phyloP scores from a whole-genome alignment of 2,113 vertebrate species.

The Forbesichthys papilliferus region DNA sequence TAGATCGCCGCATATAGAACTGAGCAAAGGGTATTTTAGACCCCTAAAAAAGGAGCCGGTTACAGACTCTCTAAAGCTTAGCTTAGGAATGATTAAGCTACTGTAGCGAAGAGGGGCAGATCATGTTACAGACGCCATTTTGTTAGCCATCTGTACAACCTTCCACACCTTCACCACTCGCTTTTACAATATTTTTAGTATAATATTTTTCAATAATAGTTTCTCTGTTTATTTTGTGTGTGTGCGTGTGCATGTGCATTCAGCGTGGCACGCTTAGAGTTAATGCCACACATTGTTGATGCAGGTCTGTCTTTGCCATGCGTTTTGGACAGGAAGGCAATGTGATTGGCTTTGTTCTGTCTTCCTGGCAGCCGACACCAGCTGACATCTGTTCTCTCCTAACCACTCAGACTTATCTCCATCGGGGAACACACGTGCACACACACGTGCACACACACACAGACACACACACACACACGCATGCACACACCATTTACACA shows the following conservation, averaged over 20 bases:
- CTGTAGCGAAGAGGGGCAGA: constrained; percentile 64
- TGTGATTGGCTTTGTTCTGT: constrained; percentile 90
- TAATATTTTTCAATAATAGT: too few species aligned
- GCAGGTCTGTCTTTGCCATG: constrained; percentile 83
- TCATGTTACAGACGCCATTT: constrained; percentile 75
- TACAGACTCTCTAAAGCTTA: constrained; percentile 36
- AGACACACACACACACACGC: constrained; percentile 27
- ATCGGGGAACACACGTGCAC: constrained; percentile 80
- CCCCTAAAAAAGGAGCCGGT: constrained; percentile 5
- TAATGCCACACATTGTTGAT: constrained; percentile 78
- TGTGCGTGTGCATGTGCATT: constrained; percentile 1
- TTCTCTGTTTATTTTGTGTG: constrained; percentile 13
- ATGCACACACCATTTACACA: constrained; percentile 48
- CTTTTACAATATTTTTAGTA: too few species aligned
- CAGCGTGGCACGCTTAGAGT: constrained; percentile 71
- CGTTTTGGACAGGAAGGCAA: constrained; percentile 87
- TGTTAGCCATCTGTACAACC: constrained; percentile 63
- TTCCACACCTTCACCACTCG: constrained; percentile 64
- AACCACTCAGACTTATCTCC: constrained; percentile 92
- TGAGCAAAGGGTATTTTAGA: constrained; percentile 12
- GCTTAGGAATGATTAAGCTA: constrained; percentile 69
- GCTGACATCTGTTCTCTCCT: constrained; percentile 96
- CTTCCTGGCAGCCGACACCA: constrained; percentile 87
- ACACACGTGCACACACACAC: constrained; percentile 40
- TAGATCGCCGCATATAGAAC: constrained; percentile 12